Conservation (phyloP, 2,797 vertebrate genomes). For the Coluber constrictor region DNA sequence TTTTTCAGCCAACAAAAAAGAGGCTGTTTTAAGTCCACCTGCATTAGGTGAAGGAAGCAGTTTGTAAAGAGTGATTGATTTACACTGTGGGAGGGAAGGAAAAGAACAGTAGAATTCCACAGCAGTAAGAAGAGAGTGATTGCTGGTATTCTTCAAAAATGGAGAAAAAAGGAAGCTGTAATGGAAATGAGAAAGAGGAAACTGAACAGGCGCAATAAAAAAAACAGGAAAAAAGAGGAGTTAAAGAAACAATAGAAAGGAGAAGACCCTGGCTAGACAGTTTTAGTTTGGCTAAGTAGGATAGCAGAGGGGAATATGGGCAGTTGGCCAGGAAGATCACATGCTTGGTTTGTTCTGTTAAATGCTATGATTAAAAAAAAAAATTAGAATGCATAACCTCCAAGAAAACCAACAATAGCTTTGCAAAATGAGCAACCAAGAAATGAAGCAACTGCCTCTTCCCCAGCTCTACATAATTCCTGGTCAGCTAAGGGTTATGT, state of each 20-base stretch:
- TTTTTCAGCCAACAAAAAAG: not conserved
- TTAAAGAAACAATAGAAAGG: not conserved
- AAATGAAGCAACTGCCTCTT: not conserved
- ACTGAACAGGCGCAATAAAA: not conserved
- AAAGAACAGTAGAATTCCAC: not conserved
- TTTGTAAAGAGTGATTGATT: conserved; percentile 14
- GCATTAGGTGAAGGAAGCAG: not conserved
- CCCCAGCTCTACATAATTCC: not conserved
- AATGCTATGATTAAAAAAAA: not conserved
- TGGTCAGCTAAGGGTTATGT: not conserved
- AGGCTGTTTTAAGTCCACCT: not conserved
- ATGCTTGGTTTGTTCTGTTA: not conserved
- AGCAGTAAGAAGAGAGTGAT: not conserved
- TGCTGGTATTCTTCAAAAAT: not conserved
- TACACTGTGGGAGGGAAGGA: not conserved
- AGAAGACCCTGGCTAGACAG: not conserved
- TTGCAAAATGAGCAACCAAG: not conserved
- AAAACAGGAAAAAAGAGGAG: not conserved
- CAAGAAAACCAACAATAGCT: not conserved
- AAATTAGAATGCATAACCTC: not conserved
- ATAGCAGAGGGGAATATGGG: not conserved
- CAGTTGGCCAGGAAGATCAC: not conserved
- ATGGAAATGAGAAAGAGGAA: not conserved
- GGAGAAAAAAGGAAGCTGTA: not conserved
- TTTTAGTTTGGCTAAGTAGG: not conserved